Evolutionary conservation across 1,140 invertebrate genomes (phyloP).

Genomic region (Meloidogyne chitwoodi): DNA sequence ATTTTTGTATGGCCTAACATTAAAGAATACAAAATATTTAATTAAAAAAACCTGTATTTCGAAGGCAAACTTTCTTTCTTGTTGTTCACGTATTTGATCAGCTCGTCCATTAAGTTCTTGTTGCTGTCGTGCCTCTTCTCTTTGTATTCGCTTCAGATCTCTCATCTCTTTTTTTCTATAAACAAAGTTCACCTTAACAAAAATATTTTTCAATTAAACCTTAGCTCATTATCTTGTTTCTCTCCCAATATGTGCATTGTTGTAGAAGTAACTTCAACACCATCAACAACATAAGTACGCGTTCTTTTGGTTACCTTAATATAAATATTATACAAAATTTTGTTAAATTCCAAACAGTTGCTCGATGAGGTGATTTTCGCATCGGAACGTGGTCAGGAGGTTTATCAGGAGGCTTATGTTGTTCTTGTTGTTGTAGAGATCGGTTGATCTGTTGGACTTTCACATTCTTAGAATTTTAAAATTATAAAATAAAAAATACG

Average conservation of each 20-base stretch:
- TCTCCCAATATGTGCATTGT: conserved; percentile 56
- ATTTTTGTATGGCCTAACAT: conserved; percentile 73
- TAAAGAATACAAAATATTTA: not conserved
- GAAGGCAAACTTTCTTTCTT: conserved; percentile 46
- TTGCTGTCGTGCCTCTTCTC: conserved; percentile 54
- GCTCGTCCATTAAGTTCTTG: conserved; percentile 37
- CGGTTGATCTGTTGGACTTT: not conserved
- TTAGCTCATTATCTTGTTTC: conserved; percentile 50
- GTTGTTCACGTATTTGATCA: conserved; percentile 42
- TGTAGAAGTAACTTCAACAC: conserved; percentile 51
- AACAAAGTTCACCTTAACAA: not conserved
- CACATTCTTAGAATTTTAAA: not conserved
- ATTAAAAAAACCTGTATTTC: conserved; percentile 37
- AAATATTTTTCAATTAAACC: conserved; percentile 21
- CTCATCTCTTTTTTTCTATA: conserved; percentile 54
- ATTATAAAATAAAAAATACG: not conserved
- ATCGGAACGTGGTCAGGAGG: not conserved
- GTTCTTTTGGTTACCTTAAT: conserved; percentile 53
- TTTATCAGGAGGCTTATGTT: not conserved
- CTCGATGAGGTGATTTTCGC: conserved; percentile 46
- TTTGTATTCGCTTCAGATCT: conserved; percentile 54
- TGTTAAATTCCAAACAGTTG: conserved; percentile 26
- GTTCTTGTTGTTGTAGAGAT: not conserved
- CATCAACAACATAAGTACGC: conserved; percentile 45
- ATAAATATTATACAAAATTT: not conserved